Evolutionary conservation across 2,113 vertebrate genomes (phyloP).

Genomic region (Cavia porcellus): DNA sequence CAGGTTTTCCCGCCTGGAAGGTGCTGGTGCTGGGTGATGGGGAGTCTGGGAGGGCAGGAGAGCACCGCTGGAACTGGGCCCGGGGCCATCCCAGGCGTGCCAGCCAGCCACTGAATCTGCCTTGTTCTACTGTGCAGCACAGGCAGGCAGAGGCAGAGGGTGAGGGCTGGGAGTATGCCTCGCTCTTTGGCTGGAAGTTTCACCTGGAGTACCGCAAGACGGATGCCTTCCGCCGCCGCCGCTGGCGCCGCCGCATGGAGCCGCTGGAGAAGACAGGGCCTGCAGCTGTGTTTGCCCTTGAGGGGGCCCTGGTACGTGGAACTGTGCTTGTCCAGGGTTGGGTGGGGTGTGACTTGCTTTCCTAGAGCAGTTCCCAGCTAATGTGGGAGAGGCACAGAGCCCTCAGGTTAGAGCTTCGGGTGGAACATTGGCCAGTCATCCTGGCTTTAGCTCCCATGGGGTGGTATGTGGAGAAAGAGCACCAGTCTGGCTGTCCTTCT

Average conservation of each 20-base stretch:
- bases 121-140: conserved; percentile 85
- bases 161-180: conserved; percentile 98
- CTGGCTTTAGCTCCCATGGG: background rate
- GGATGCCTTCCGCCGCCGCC: conserved; percentile 94
- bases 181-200: conserved; percentile 98
- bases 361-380: background rate
- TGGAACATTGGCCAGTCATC: background rate
- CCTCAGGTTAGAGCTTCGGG: background rate
- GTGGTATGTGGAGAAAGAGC: background rate
- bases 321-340: background rate
- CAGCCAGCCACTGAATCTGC: background rate
- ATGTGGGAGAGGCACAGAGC: background rate
- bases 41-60: background rate
- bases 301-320: conserved; percentile 94
- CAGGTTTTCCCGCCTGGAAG: background rate
- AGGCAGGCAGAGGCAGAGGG: conserved; percentile 92
- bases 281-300: conserved; percentile 96
- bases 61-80: background rate
- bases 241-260: conserved; percentile 97
- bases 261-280: conserved; percentile 95
- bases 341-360: background rate
- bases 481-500: background rate
- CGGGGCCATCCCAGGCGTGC: background rate
- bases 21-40: background rate
- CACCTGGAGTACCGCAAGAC: conserved; percentile 95